phyloP scores from a whole-genome alignment of 2,113 vertebrate genomes.

The Cnemophilus loriae region DNA sequence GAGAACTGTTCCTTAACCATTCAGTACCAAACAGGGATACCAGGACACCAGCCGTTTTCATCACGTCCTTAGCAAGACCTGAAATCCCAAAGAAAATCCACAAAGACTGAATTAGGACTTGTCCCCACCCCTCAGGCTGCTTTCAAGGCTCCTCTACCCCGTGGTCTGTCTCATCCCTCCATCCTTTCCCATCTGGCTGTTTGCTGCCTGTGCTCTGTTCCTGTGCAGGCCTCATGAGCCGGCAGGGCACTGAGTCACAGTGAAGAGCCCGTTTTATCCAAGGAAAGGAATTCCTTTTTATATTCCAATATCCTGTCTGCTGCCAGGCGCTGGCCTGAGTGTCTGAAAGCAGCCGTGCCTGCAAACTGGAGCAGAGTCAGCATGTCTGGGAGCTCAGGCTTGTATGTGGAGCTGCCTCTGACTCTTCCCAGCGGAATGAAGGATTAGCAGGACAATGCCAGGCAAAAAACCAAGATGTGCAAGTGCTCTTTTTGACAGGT shows the following conservation, averaged over 20 bases:
- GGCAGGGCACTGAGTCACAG: neutral
- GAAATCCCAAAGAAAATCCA: neutral
- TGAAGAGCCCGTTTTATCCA: neutral
- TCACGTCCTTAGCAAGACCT: neutral
- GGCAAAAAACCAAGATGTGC: neutral
- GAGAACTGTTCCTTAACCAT: neutral
- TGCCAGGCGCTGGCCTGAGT: fast-evolving
- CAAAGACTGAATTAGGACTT: neutral
- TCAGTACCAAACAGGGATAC: neutral
- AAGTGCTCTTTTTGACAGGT: neutral
- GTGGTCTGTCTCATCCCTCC: neutral
- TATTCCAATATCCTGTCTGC: neutral
- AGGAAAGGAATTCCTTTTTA: neutral
- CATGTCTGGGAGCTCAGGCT: neutral
- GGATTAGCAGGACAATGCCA: neutral
- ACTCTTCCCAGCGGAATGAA: neutral
- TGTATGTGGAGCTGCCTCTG: neutral
- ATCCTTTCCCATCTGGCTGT: neutral
- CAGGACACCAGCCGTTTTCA: neutral
- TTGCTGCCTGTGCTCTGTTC: neutral
- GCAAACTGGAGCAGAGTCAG: neutral
- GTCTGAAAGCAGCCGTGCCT: neutral
- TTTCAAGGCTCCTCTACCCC: neutral
- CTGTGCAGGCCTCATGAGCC: neutral
- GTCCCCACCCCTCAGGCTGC: neutral